Evolutionary conservation across 2,797 vertebrate genomes (phyloP).

Genomic region (Sciaenops ocellatus): DNA sequence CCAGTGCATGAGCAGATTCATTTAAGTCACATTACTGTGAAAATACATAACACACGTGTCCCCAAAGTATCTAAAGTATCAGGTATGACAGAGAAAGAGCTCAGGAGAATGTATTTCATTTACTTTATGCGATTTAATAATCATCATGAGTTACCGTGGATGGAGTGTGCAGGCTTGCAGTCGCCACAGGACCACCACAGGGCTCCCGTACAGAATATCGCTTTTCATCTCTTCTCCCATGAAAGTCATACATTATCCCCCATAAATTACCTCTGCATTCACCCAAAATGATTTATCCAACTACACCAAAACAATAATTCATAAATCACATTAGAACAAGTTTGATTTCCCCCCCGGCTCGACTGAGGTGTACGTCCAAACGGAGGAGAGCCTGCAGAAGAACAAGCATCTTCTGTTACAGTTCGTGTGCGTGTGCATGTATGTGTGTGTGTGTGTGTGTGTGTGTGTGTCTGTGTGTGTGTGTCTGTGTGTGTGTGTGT

Average conservation of each 20-base stretch:
- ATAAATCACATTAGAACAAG: slow-evolving; percentile 47
- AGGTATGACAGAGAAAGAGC: slow-evolving; percentile 36
- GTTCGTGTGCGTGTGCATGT: too few relatives aligned
- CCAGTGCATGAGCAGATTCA: slow-evolving; percentile 28
- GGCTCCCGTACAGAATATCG: slow-evolving; percentile 34
- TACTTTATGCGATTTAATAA: slow-evolving; percentile 59
- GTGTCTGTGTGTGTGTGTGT: slow-evolving; percentile 13
- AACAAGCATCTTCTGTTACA: slow-evolving; percentile 56
- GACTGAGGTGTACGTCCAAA: slow-evolving; percentile 31
- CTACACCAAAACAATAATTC: slow-evolving; percentile 34
- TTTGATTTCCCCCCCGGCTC: background rate
- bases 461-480: slow-evolving; percentile 26
- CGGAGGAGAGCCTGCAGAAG: slow-evolving; percentile 31
- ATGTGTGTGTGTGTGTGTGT: slow-evolving; percentile 12
- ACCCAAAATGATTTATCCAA: slow-evolving; percentile 37
- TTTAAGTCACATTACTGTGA: slow-evolving; percentile 26
- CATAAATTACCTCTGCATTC: slow-evolving; percentile 19
- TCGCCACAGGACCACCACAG: slow-evolving; percentile 45
- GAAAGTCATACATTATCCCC: slow-evolving; percentile 30
- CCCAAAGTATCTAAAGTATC: slow-evolving; percentile 55
- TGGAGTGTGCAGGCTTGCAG: slow-evolving; percentile 12
- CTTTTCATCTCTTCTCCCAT: slow-evolving; percentile 40
- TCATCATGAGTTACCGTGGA: slow-evolving; percentile 48
- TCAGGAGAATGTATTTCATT: slow-evolving; percentile 40
- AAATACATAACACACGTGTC: slow-evolving; percentile 20